Percentiles rank a stretch among this genome's conserved stretches.
These are phyloP conservation scores for Maylandia zebra DNA, from an alignment of 2,113 vertebrate species.

Conservation along the genomic window DNA sequence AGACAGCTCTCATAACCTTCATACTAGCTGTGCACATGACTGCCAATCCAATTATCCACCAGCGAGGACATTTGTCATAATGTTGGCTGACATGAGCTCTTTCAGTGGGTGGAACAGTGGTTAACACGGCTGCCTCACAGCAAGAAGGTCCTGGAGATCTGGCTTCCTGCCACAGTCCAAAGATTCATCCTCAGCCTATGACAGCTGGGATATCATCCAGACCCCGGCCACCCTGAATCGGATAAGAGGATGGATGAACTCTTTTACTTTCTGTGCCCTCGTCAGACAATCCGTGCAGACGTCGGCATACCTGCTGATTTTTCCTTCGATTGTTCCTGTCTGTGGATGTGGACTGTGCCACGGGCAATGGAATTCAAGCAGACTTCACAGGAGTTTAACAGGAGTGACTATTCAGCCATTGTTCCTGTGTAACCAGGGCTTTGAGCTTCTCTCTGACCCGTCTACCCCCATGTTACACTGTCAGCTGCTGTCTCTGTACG, in stretches of 20 bases:
- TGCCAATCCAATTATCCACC: not conserved
- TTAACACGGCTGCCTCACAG: not conserved
- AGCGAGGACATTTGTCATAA: not conserved
- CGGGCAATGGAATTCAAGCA: not conserved
- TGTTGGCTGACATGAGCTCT: not conserved
- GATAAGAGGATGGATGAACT: not conserved
- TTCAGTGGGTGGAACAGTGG: not conserved
- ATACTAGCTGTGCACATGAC: not conserved
- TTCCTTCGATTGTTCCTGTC: not conserved
- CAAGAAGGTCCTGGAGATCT: not conserved
- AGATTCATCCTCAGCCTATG: not conserved
- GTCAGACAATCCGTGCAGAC: accelerated
- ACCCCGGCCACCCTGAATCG: not conserved
- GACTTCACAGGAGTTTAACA: not conserved
- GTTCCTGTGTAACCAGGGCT: not conserved
- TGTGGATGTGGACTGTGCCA: not conserved
- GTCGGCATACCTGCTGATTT: not conserved
- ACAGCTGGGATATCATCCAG: not conserved
- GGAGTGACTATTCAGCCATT: not conserved
- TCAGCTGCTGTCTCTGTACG: not conserved
- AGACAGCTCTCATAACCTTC: not conserved
- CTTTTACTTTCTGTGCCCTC: not conserved
- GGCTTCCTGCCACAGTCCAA: not conserved
- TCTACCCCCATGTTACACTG: not conserved
- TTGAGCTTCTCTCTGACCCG: not conserved